Evolutionary conservation across 2,797 vertebrate species (phyloP).

Genomic region (Urocyon cinereoargenteus): DNA sequence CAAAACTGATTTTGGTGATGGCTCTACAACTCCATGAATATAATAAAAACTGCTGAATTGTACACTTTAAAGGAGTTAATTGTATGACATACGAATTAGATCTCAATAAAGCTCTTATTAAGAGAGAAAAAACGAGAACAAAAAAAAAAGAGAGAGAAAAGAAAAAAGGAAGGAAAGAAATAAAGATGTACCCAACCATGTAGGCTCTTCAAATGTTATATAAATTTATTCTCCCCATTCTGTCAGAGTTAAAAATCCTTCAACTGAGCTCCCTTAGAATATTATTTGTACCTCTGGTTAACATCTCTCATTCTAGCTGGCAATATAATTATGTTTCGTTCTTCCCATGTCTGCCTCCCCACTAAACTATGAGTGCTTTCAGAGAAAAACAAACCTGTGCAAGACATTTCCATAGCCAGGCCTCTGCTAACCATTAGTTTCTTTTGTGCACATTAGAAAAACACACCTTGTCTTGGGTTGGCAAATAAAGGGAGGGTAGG

Average conservation of each 20-base stretch:
- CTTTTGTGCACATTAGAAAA: background rate
- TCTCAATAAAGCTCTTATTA: background rate
- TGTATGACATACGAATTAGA: background rate
- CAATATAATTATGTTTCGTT: background rate
- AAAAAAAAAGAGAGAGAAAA: background rate
- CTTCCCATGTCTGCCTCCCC: background rate
- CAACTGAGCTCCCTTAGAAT: background rate
- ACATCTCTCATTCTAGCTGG: background rate
- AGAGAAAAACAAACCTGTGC: conserved; percentile 16
- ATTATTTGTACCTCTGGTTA: background rate
- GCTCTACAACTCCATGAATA: background rate
- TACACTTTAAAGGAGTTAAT: background rate
- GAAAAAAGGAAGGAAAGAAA: background rate
- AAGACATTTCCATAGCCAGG: background rate
- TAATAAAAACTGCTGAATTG: background rate
- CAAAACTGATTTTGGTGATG: background rate
- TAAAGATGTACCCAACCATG: background rate
- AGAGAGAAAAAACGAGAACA: background rate
- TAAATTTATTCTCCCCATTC: background rate
- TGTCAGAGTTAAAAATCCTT: background rate
- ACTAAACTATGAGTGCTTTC: conserved; percentile 3
- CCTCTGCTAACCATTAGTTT: background rate
- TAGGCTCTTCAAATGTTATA: background rate
- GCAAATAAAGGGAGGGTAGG: background rate
- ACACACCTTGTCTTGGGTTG: background rate